Evolutionary conservation across 2,888 invertebrate species (phyloP).

Genomic region (Protodeltote pygarga): DNA sequence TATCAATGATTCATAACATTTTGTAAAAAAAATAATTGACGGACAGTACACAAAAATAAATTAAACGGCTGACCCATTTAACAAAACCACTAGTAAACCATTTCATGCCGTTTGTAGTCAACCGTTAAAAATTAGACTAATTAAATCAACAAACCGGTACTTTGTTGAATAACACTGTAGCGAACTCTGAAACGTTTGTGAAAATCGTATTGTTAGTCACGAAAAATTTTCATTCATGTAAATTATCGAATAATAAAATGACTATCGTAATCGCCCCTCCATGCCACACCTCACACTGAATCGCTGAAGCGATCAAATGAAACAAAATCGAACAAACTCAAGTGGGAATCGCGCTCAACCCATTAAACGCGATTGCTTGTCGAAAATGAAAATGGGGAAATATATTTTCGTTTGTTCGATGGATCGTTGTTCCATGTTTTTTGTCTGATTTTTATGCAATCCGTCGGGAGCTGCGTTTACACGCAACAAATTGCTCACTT

Average conservation of each 20-base stretch:
- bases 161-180: slow-evolving; percentile 5
- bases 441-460: slow-evolving; percentile 78
- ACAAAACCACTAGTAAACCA: slow-evolving; percentile 17
- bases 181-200: not conserved
- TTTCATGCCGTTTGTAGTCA: not conserved
- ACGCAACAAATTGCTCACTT: slow-evolving; percentile 79
- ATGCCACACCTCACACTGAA: slow-evolving; percentile 64
- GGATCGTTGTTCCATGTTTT: slow-evolving; percentile 71
- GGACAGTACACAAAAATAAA: slow-evolving; percentile 3
- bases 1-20: too few relatives aligned
- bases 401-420: slow-evolving; percentile 79
- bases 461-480: slow-evolving; percentile 76
- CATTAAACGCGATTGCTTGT: slow-evolving; percentile 84
- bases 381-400: slow-evolving; percentile 82
- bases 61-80: slow-evolving; percentile 13
- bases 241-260: slow-evolving; percentile 39
- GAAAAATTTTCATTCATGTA: slow-evolving; percentile 14
- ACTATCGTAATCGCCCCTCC: slow-evolving; percentile 42
- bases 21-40: too few relatives aligned
- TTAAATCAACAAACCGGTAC: slow-evolving; percentile 10
- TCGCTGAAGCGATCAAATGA: slow-evolving; percentile 75
- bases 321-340: slow-evolving; percentile 81
- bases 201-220: not conserved
- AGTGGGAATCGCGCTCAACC: slow-evolving; percentile 81
- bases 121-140: slow-evolving; percentile 17